Percentiles rank a stretch among this genome's conserved stretches.
Conservation (phyloP, 2,888 invertebrate species). For the Cryptocephalus primarius region DNA sequence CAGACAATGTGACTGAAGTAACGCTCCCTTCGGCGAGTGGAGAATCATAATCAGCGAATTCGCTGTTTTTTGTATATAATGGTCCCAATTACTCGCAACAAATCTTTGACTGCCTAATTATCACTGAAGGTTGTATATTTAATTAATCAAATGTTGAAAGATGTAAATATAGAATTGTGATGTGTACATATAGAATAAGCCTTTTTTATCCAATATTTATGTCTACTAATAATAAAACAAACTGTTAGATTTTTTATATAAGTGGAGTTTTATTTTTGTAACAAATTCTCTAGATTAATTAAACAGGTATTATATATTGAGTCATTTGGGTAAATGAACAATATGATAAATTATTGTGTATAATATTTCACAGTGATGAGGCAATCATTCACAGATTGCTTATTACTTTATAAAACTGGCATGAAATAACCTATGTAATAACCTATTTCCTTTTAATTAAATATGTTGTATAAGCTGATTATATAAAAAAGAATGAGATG, state of each 20-base stretch:
- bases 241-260: constrained; percentile 1
- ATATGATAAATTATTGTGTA: no score
- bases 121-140: constrained; percentile 8
- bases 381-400: no score
- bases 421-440: no score
- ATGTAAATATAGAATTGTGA: constrained; percentile 9
- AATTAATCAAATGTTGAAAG: constrained; percentile 7
- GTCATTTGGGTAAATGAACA: not conserved
- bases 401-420: no score
- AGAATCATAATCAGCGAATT: constrained; percentile 4
- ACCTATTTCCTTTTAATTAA: no score
- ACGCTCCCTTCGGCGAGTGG: constrained; percentile 9
- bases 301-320: not conserved
- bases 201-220: constrained; percentile 19
- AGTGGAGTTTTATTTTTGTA: not conserved
- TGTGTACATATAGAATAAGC: constrained; percentile 14
- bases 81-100: constrained; percentile 2
- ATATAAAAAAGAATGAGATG: no score
- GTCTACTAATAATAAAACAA: constrained; percentile 9
- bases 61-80: constrained; percentile 11
- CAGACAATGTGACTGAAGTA: constrained; percentile 11
- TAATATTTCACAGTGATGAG: no score
- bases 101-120: not conserved
- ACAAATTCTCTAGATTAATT: not conserved
- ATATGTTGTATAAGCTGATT: no score